Evolutionary conservation across 2,888 invertebrate species (phyloP).

Genomic region (Lepetodrilus schrolli): DNA sequence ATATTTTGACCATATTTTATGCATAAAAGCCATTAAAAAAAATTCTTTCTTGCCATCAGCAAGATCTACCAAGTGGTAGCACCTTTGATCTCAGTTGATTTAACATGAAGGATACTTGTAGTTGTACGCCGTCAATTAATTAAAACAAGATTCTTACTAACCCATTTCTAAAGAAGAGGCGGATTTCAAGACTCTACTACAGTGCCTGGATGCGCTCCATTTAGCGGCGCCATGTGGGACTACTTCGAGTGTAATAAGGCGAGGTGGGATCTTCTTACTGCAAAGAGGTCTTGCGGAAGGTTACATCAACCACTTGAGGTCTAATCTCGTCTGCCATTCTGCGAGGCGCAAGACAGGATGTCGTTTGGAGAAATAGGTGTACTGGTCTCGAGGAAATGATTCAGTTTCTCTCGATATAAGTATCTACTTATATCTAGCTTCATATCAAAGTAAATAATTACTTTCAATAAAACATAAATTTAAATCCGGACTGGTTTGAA

Average conservation of each 20-base stretch:
- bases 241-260: conserved; percentile 8
- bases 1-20: conserved; percentile 4
- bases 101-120: conserved; percentile 8
- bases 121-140: background rate
- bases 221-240: conserved; percentile 1
- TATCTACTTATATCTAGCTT: no score
- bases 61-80: background rate
- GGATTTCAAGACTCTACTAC: background rate
- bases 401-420: no score
- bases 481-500: background rate
- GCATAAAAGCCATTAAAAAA: background rate
- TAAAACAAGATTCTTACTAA: background rate
- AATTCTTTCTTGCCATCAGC: background rate
- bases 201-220: conserved; percentile 6
- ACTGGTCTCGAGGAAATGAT: no score
- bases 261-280: conserved; percentile 21
- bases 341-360: conserved; percentile 1
- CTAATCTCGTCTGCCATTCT: conserved; percentile 10
- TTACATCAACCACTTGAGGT: conserved; percentile 27
- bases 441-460: background rate
- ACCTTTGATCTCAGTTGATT: conserved; percentile 4
- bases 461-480: background rate
- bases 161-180: background rate
- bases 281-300: conserved; percentile 28
- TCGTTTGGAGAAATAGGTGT: background rate